These are phyloP conservation scores for Mycalesis mineus DNA, from an alignment of 2,888 invertebrate genomes.

Conservation along the genomic window DNA sequence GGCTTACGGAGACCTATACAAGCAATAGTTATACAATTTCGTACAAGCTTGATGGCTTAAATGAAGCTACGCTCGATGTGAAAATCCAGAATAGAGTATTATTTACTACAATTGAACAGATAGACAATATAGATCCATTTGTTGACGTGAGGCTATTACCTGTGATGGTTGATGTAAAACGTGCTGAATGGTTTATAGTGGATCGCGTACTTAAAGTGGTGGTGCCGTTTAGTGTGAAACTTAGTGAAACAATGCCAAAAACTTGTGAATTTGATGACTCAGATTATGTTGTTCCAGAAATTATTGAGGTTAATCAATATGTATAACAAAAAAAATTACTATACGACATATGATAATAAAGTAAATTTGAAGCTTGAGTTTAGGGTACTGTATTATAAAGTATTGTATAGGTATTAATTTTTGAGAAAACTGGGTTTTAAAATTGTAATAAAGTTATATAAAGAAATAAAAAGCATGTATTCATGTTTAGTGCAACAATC, in stretches of 20 bases:
- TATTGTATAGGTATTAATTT: too few species aligned
- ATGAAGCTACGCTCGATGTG: slow-evolving; percentile 9
- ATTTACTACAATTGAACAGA: slow-evolving; percentile 9
- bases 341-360: too few species aligned
- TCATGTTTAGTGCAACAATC: too few species aligned
- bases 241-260: slow-evolving; percentile 1
- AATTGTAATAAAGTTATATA: too few species aligned
- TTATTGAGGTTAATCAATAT: slow-evolving; percentile 2
- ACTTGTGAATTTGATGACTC: slow-evolving; percentile 7
- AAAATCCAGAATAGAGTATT: slow-evolving; percentile 14
- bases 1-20: slow-evolving; percentile 8
- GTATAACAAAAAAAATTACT: too few species aligned
- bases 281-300: slow-evolving; percentile 6
- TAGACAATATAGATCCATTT: slow-evolving; percentile 2
- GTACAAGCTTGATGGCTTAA: slow-evolving; percentile 1
- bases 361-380: too few species aligned
- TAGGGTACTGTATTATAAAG: too few species aligned
- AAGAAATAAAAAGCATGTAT: too few species aligned
- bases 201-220: slow-evolving; percentile 5
- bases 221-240: slow-evolving; percentile 4
- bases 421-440: too few species aligned
- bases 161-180: slow-evolving; percentile 2
- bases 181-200: slow-evolving; percentile 8
- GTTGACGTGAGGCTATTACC: slow-evolving; percentile 15
- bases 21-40: slow-evolving; percentile 7